Conservation (phyloP, 2,113 vertebrate species). For the Chunga burmeisteri region DNA sequence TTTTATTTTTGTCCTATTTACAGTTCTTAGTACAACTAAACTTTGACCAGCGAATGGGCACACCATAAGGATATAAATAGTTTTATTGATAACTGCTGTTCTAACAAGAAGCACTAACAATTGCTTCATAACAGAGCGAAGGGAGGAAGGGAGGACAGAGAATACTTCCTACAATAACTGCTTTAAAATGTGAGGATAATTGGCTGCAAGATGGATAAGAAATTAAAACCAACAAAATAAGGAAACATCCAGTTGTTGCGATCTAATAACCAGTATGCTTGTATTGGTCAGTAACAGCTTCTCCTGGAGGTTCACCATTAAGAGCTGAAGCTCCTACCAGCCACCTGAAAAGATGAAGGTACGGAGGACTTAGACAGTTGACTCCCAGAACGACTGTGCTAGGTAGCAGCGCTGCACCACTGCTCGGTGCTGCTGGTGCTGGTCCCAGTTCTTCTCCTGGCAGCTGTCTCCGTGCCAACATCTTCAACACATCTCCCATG, state of each 20-base stretch:
- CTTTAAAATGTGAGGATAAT: not conserved
- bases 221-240: not conserved
- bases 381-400: not conserved
- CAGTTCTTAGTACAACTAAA: not conserved
- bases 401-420: not conserved
- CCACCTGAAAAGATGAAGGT: not conserved
- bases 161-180: not conserved
- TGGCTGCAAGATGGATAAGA: not conserved
- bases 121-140: not conserved
- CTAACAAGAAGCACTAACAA: not conserved
- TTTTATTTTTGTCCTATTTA: not conserved
- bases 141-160: not conserved
- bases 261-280: not conserved
- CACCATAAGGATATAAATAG: not conserved
- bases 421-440: not conserved
- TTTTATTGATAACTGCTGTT: not conserved
- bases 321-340: not conserved
- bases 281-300: not conserved
- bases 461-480: not conserved
- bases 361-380: rapidly evolving
- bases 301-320: not conserved
- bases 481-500: not conserved
- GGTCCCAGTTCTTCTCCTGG: not conserved
- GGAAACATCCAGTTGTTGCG: not conserved
- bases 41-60: not conserved